Percentiles rank a stretch among this genome's conserved stretches.
Evolutionary conservation across 2,113 vertebrate genomes (phyloP).

Genomic region (Callocephalon fimbriatum): DNA sequence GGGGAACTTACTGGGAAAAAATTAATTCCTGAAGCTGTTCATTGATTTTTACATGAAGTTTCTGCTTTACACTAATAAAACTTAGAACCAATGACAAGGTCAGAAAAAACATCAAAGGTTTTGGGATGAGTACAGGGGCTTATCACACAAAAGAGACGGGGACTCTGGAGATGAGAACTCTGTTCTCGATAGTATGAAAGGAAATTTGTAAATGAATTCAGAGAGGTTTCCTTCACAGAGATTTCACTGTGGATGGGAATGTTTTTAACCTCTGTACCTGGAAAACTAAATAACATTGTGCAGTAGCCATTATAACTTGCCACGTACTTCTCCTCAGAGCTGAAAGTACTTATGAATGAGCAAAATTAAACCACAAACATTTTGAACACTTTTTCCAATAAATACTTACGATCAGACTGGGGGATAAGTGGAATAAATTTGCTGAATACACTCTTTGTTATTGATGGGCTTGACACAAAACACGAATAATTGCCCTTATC

Average conservation of each 20-base stretch:
- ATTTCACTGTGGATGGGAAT: neutral
- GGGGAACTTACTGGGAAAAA: neutral
- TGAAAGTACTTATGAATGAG: neutral
- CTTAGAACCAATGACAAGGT: neutral
- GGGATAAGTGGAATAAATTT: slow-evolving; percentile 95
- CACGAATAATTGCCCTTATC: slow-evolving; percentile 98
- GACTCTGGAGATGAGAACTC: neutral
- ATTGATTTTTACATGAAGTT: neutral
- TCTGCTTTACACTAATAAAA: neutral
- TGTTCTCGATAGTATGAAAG: neutral
- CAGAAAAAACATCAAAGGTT: neutral
- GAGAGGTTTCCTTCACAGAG: neutral
- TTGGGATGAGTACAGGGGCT: neutral
- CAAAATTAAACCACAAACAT: neutral
- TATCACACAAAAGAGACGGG: neutral
- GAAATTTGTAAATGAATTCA: neutral
- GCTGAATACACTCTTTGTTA: slow-evolving; percentile 98
- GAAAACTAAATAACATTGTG: neutral
- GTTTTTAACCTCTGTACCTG: neutral
- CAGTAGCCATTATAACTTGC: neutral
- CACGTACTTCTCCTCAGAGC: neutral
- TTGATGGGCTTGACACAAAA: slow-evolving; percentile 92
- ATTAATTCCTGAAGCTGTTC: neutral
- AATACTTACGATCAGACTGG: slow-evolving; percentile 87
- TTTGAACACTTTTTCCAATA: neutral